phyloP scores from a whole-genome alignment of 1,140 invertebrate genomes.

The Geopemphigus sp. region DNA sequence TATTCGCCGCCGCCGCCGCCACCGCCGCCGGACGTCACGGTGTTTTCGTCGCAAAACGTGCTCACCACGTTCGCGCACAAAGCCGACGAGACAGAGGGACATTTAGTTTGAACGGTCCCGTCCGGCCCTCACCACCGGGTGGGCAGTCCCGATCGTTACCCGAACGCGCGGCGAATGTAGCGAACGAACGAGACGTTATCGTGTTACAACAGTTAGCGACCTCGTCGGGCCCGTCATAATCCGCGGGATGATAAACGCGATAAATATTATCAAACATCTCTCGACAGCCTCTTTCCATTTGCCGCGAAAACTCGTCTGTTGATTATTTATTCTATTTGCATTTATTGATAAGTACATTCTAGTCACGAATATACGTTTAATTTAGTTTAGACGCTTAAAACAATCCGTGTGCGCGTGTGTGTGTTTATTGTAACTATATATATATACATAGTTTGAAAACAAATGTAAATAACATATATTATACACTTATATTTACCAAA shows the following conservation, averaged over 20 bases:
- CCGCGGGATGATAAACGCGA: too few species aligned
- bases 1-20: background rate
- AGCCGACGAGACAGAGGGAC: conserved; percentile 30
- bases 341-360: conserved; percentile 4
- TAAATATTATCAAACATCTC: background rate
- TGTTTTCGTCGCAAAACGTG: conserved; percentile 27
- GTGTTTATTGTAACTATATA: background rate
- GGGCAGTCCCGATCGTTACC: too few species aligned
- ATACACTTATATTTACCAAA: conserved; percentile 14
- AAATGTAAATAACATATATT: background rate
- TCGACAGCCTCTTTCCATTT: background rate
- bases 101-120: background rate
- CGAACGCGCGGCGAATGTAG: background rate
- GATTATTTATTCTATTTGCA: background rate
- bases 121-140: too few species aligned
- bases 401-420: background rate
- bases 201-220: background rate
- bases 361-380: conserved; percentile 23
- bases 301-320: background rate
- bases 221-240: too few species aligned
- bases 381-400: background rate
- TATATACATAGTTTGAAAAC: background rate
- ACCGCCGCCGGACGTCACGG: conserved; percentile 34
- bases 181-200: background rate
- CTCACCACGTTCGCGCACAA: conserved; percentile 39